Evolutionary conservation across 2,888 invertebrate genomes (phyloP).

Genomic region (Teinopalpus imperialis): DNA sequence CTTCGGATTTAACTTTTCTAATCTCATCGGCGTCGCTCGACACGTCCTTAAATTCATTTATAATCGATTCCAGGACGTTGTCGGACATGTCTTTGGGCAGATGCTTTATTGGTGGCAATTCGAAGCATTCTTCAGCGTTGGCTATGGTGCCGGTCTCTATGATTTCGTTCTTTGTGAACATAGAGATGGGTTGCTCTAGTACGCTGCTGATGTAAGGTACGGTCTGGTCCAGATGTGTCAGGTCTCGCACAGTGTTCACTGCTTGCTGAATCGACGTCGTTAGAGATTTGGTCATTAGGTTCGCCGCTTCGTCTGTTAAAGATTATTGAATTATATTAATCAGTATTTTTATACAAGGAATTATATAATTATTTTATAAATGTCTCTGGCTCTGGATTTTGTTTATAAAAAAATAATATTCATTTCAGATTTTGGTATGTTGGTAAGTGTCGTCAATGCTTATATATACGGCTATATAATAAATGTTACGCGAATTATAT

Average conservation of each 20-base stretch:
- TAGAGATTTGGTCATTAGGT: constrained; percentile 70
- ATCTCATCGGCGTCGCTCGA: constrained; percentile 58
- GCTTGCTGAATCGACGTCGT: constrained; percentile 69
- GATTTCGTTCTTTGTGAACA: constrained; percentile 57
- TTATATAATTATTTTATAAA: too few relatives aligned
- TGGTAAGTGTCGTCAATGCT: too few relatives aligned
- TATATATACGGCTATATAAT: too few relatives aligned
- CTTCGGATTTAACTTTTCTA: constrained; percentile 50
- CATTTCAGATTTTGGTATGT: too few relatives aligned
- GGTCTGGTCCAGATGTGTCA: constrained; percentile 62
- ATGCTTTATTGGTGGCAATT: constrained; percentile 83
- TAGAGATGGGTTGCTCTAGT: constrained; percentile 63
- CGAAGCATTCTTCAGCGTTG: constrained; percentile 89
- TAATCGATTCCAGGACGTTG: constrained; percentile 67
- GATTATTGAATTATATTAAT: constrained; percentile 7
- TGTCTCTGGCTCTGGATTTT: too few relatives aligned
- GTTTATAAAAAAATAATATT: too few relatives aligned
- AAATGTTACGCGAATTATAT: too few relatives aligned
- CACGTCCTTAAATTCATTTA: constrained; percentile 66
- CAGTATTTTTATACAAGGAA: too few relatives aligned
- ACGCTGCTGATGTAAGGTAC: constrained; percentile 68
- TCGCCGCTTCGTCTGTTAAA: constrained; percentile 58
- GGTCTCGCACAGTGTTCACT: constrained; percentile 66
- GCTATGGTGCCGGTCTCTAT: constrained; percentile 59
- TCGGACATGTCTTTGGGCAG: constrained; percentile 69